Conservation (phyloP, 2,797 vertebrate species). For the Microctenopoma lineatum region DNA sequence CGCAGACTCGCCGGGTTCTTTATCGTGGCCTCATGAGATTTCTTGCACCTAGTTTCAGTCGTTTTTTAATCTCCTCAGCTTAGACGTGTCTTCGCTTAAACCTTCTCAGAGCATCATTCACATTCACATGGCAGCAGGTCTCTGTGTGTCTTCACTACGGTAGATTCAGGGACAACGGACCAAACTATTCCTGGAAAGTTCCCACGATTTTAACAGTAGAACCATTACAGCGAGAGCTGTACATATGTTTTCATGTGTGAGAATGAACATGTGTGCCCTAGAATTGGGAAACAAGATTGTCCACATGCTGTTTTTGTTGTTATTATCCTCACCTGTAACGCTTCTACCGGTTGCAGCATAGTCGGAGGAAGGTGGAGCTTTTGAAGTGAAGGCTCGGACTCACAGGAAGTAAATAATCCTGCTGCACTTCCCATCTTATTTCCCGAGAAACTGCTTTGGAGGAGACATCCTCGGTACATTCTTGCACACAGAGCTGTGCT, state of each 20-base stretch:
- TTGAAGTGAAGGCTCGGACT: neutral
- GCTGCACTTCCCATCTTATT: too few species aligned
- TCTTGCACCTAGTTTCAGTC: neutral
- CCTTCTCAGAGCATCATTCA: neutral
- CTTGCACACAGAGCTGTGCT: too few species aligned
- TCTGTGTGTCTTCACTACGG: neutral
- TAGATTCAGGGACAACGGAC: conserved; percentile 2
- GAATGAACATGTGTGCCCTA: too few species aligned
- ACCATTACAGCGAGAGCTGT: conserved; percentile 15
- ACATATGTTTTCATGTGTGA: too few species aligned
- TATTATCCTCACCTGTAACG: neutral
- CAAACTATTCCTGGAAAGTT: conserved; percentile 9
- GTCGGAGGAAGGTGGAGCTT: neutral
- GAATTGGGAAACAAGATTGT: too few species aligned
- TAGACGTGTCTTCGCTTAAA: neutral
- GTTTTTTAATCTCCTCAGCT: neutral
- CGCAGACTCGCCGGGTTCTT: neutral
- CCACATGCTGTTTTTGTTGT: too few species aligned
- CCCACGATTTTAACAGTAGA: neutral
- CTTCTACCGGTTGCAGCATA: neutral
- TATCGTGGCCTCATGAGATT: neutral
- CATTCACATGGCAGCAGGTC: neutral
- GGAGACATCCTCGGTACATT: too few species aligned
- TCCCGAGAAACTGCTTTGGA: too few species aligned
- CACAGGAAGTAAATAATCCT: neutral